Evolutionary conservation across 2,888 invertebrate genomes (phyloP), one percentile per base, ranked within the genome.

Genomic region (Machimus atricapillus): DNA sequence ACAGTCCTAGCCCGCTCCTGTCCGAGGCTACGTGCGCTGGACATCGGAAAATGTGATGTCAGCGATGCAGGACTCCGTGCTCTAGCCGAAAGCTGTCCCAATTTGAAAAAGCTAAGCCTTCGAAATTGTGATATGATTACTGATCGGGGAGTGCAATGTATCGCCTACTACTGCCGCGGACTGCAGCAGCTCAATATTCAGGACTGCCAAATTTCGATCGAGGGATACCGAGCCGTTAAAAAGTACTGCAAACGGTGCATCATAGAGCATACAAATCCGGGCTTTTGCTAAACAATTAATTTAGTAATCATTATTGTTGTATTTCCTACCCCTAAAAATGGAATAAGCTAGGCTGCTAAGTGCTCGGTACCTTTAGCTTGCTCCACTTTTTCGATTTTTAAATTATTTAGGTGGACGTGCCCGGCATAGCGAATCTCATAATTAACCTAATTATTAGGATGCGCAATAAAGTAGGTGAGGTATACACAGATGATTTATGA

Each of bases 211-310:
- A 96, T 98, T 89, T 97, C 98, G 5, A 93, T 97, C 76, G 95
- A 98, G 90, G 98, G 98, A 0, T 98, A 98, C 91, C 93, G 97
- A 90, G 97, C 97, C 6, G 97, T 98, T 74, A 98, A 98, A 92
- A 97, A 97, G 91, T 97, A 97, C 91, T 98, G 98, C 93, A 97
- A 97, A 90, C 93, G 97, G 90, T 98, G 98, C 92, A 96, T 98
- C 89, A 98, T 98, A 89, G 98, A 98, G 91, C 98, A 98, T 91
- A 98, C 98, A 2, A 98, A 98, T 93, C 98, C 98, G 88, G 98
- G 97, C 40, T 98, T 98, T 92, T 97, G 96, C 93, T 96, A 19
- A 66, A 12, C 19, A 66, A 66, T 66, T 66, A 66, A 66, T 12
- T 66, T 52, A 52, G 52, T 16, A n/a, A 40, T n/a, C 52, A n/a